Evolutionary conservation across 1,140 invertebrate genomes (phyloP).

Genomic region (Drosophila serrata): DNA sequence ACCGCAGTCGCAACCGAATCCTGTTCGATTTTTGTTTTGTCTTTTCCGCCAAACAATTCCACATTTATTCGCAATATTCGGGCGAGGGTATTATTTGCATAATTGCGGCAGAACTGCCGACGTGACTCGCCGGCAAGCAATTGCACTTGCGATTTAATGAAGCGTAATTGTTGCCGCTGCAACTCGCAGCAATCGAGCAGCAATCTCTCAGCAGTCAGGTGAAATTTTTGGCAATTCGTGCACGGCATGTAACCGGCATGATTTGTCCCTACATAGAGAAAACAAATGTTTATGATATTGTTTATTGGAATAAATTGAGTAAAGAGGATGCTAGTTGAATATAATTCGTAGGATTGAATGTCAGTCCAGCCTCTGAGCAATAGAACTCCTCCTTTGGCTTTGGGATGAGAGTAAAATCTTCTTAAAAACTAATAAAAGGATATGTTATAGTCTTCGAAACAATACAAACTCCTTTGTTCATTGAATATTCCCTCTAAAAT

Average conservation of each 20-base stretch:
- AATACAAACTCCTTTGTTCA: not conserved
- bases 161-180: slow-evolving; percentile 70
- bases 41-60: slow-evolving; percentile 47
- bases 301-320: not conserved
- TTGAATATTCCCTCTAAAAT: not conserved
- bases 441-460: not conserved
- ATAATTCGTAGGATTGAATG: not conserved
- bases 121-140: slow-evolving; percentile 45
- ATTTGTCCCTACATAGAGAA: slow-evolving; percentile 27
- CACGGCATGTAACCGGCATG: slow-evolving; percentile 33
- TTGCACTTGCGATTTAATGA: slow-evolving; percentile 80
- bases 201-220: slow-evolving; percentile 41
- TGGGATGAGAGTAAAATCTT: not conserved
- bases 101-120: slow-evolving; percentile 52
- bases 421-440: not conserved
- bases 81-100: slow-evolving; percentile 75
- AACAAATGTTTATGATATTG: not conserved
- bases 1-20: slow-evolving; percentile 34
- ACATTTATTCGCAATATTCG: slow-evolving; percentile 73
- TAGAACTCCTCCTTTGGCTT: no score
- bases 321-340: not conserved
- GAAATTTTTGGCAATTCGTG: slow-evolving; percentile 59
- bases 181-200: slow-evolving; percentile 10
- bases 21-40: slow-evolving; percentile 31
- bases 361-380: no score